Percentiles rank a stretch among this genome's conserved stretches.
These are phyloP conservation scores for Aromia moschata DNA, from an alignment of 2,888 invertebrate species.

Conservation along the genomic window DNA sequence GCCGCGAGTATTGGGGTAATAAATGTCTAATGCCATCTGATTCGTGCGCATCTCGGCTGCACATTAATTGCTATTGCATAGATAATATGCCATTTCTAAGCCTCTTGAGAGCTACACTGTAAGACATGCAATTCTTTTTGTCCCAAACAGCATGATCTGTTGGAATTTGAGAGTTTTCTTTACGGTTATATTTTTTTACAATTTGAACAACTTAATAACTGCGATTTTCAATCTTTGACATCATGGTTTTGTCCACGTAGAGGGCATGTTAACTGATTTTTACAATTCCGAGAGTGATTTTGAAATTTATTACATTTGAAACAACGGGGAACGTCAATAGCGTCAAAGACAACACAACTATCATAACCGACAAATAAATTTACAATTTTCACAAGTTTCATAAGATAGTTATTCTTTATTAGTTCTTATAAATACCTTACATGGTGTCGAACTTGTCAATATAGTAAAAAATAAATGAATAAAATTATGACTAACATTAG, in stretches of 20 bases:
- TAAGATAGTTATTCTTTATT: too few species aligned
- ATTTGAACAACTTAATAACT: background rate
- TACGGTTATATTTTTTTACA: background rate
- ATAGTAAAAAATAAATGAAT: too few species aligned
- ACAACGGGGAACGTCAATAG: background rate
- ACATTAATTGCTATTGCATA: background rate
- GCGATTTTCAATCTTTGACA: background rate
- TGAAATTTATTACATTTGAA: background rate
- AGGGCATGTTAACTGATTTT: background rate
- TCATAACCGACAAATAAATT: background rate
- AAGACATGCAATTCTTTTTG: background rate
- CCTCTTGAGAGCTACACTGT: background rate
- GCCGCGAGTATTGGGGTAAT: background rate
- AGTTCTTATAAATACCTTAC: background rate
- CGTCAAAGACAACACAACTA: background rate
- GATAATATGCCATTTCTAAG: background rate
- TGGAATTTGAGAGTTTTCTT: too few species aligned
- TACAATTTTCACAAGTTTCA: background rate
- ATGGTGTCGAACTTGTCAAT: too few species aligned
- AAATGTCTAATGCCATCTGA: background rate
- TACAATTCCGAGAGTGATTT: background rate
- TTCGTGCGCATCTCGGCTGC: background rate
- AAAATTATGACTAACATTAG: too few species aligned
- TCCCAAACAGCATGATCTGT: background rate
- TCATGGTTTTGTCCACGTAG: background rate